These are phyloP conservation scores for Saguinus midas DNA, from an alignment of 2,113 vertebrate genomes.

Conservation along the genomic window DNA sequence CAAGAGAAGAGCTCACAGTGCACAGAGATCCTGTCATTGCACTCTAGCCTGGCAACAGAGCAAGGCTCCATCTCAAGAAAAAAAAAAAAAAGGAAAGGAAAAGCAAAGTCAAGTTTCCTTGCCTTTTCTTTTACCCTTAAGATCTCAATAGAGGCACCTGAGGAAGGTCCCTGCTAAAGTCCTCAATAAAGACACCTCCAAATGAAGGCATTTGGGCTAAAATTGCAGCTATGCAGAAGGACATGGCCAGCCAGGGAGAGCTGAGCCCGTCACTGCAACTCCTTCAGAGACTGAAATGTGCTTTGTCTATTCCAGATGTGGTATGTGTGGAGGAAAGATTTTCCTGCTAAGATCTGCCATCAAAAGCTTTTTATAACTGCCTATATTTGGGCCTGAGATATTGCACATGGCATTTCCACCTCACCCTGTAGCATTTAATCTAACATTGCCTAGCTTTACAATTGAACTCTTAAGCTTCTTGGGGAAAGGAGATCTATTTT, in stretches of 20 bases:
- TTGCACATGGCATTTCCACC: background rate
- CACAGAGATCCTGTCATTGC: too few species aligned
- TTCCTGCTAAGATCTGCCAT: background rate
- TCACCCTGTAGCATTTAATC: background rate
- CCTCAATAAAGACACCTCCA: too few species aligned
- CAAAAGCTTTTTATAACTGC: background rate
- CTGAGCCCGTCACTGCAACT: background rate
- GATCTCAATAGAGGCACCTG: fast-evolving
- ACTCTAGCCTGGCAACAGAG: too few species aligned
- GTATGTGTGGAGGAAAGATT: background rate
- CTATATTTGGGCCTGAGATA: background rate
- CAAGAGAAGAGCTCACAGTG: too few species aligned
- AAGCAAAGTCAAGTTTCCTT: background rate
- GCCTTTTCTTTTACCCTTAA: background rate
- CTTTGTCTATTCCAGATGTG: background rate
- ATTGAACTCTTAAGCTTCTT: background rate
- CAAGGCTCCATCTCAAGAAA: too few species aligned
- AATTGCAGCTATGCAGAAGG: background rate
- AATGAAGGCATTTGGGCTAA: background rate
- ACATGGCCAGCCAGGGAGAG: background rate
- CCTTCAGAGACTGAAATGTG: background rate
- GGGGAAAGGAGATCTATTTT: background rate
- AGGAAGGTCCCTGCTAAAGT: background rate
- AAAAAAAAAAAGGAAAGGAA: background rate
- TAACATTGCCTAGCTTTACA: background rate